Conservation (phyloP, 2,888 invertebrate species). For the Archips xylosteana region DNA sequence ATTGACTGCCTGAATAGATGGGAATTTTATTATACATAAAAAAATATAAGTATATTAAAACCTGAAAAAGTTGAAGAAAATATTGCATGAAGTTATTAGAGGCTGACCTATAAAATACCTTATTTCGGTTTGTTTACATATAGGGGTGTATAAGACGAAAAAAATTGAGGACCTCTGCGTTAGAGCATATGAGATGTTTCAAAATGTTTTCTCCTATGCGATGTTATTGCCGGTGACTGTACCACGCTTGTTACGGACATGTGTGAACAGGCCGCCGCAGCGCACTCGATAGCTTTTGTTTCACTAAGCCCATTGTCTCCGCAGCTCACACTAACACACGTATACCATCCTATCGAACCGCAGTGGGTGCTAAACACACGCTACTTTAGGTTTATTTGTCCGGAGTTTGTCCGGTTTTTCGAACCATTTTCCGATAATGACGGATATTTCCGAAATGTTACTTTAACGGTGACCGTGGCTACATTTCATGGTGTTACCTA, state of each 20-base stretch:
- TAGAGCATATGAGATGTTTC: too few relatives aligned
- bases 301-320: neutral
- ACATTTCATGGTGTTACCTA: neutral
- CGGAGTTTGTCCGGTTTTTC: neutral
- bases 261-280: neutral
- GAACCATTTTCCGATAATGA: neutral
- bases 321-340: neutral
- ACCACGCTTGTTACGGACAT: neutral
- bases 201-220: too few relatives aligned
- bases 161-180: too few relatives aligned
- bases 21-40: too few relatives aligned
- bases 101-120: too few relatives aligned
- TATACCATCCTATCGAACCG: neutral
- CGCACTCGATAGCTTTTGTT: neutral
- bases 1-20: too few relatives aligned
- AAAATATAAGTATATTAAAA: too few relatives aligned
- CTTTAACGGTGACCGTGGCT: neutral
- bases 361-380: neutral
- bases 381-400: neutral
- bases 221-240: neutral
- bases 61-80: too few relatives aligned
- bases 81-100: too few relatives aligned
- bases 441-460: too few relatives aligned
- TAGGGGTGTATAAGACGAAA: too few relatives aligned
- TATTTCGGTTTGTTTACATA: too few relatives aligned